Evolutionary conservation across 2,888 invertebrate species (phyloP), one percentile per base, ranked within the genome.

Genomic region (Stramonita haemastoma): DNA sequence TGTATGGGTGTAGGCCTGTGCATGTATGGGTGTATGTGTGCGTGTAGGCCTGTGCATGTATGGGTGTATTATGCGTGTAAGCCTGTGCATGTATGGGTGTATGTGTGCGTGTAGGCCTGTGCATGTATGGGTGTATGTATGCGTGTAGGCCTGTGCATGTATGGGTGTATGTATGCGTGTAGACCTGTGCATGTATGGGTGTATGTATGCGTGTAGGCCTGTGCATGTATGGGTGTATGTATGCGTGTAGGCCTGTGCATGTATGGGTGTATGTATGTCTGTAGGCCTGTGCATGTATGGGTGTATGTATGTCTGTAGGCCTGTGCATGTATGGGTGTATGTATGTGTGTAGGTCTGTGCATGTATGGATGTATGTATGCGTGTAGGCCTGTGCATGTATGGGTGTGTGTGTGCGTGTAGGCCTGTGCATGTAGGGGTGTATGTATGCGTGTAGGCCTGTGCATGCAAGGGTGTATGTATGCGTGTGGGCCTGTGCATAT

Each of bases 11-110:
- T 77, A 8, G n/a, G n/a, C n/a, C n/a, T n/a, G n/a, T 29, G 77
- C 29, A 29, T 66, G 66, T 66, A 13, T 26, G 66, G 4, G 66
- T 66, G 66, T 66, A 1, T 77, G 77, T 77, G 77, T 77, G 77
- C 29, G 77, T 77, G 73, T 73, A n/a, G n/a, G n/a, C n/a, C n/a
- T n/a, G n/a, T 77, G 77, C n/a, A 29, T 77, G 77, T n/a, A n/a
- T 77, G 77, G 2, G 8, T 46, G 46, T 8, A 46, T 46, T 8
- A n/a, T 73, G 73, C 26, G 73, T 73, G 73, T 73, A 26, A 19
- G 73, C 6, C 19, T 26, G 73, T 26, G 73, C 6, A n/a, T 77
- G 77, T 77, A n/a, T 77, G 77, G n/a, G 29, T 77, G 77, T 77
- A n/a, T 77, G 66, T 66, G 13, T 66, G 66, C 13, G n/a, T n/a